Evolutionary conservation across 2,113 vertebrate genomes (phyloP), one percentile per base, ranked within the genome.

Genomic region (Percina caprodes): DNA sequence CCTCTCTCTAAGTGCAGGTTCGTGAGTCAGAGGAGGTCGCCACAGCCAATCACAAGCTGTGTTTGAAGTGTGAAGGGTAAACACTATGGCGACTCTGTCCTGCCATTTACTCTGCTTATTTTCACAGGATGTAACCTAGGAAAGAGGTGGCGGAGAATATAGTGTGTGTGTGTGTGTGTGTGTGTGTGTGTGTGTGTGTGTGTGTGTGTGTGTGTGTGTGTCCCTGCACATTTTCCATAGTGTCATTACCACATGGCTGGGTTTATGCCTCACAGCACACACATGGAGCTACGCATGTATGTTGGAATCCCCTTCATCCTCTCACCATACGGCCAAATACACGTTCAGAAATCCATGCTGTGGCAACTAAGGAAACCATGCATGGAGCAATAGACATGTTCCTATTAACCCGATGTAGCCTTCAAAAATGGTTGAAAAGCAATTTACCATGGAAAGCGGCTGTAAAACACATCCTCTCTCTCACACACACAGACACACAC

Each of bases 391-490:
- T 39, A 90, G 86, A 94, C 94, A 95, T 96, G 95, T 78, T 94
- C 78, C 94, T 94, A 96, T 94, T 95, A 95, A 96, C 92, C 94
- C 76, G 69, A 84, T 71, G 82, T 79, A 90, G 85, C 88, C 82
- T 89, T 90, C 85, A 91, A 91, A 92, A 91, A 87, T 24, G 70
- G 82, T 91, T 86, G 84, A 93, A 90, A 90, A 88, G 90, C 91
- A 96, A 93, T 91, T 93, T 96, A 94, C 93, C 95, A 94, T 94
- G 96, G 94, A 96, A 88, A 95, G 91, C 92, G 91, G 93, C 94
- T 95, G 93, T 94, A 94, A 96, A 96, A 97, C 95, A 96, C 91
- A 92, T 90, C 83, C 75, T 67, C 77, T 71, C 83, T 85, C 84
- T 52, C 74, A 54, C 75, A 23, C 69, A 59, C 81, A 39, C 66